Evolutionary conservation across 2,113 vertebrate species (phyloP).

Genomic region (Oceanodroma tethys): DNA sequence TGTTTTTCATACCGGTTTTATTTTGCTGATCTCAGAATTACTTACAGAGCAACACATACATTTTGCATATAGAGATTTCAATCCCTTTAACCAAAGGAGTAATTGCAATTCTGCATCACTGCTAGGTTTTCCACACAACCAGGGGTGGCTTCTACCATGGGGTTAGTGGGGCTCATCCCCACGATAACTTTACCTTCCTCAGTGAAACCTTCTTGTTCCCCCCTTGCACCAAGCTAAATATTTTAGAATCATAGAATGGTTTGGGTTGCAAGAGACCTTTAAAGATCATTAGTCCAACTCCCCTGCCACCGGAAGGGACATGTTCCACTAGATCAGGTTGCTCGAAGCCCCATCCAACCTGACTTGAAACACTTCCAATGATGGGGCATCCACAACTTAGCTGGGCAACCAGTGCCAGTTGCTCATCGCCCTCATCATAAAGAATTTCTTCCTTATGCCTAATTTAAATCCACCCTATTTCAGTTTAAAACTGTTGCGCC

Average conservation of each 20-base stretch:
- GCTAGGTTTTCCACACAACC: background rate
- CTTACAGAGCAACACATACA: background rate
- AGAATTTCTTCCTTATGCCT: background rate
- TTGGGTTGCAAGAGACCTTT: background rate
- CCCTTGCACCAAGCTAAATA: background rate
- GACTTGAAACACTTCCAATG: too few relatives aligned
- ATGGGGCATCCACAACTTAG: background rate
- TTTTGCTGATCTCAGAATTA: background rate
- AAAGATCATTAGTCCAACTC: background rate
- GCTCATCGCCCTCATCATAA: background rate
- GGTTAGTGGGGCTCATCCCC: background rate
- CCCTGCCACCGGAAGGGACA: background rate
- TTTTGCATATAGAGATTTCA: background rate
- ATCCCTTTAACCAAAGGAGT: background rate
- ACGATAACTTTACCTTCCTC: background rate
- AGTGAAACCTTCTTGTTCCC: background rate
- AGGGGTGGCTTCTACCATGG: background rate
- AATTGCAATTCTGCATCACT: background rate
- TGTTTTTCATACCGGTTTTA: background rate
- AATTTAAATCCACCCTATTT: background rate
- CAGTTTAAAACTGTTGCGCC: background rate
- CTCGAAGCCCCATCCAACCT: background rate
- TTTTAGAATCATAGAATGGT: background rate
- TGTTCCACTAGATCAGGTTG: background rate
- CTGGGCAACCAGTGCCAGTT: background rate